These are phyloP conservation scores for Phenganax subtilis DNA, from an alignment of 92 coral and sea anemone species.

Conservation along the genomic window DNA sequence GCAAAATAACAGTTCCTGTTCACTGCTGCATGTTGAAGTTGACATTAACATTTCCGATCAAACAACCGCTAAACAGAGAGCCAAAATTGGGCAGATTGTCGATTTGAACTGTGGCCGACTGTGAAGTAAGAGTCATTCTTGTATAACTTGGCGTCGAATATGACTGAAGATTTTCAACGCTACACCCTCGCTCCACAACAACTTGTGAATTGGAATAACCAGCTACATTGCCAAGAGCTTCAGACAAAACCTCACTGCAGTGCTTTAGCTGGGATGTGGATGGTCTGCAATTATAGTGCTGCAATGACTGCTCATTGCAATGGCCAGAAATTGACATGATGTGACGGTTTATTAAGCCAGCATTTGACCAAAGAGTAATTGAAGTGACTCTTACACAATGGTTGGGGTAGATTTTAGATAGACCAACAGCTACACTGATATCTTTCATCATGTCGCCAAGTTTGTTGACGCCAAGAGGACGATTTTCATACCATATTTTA, in stretches of 20 bases:
- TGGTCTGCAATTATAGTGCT: conserved; percentile 7
- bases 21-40: conserved; percentile 12
- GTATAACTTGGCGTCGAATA: neutral
- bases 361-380: conserved; percentile 50
- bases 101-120: neutral
- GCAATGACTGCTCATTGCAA: conserved; percentile 32
- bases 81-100: neutral
- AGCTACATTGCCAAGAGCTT: conserved; percentile 11
- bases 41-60: conserved; percentile 14
- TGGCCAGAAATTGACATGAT: conserved; percentile 55
- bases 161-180: neutral
- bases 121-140: neutral
- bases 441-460: conserved; percentile 51
- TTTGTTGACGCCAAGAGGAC: conserved; percentile 42
- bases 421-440: conserved; percentile 40
- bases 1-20: neutral
- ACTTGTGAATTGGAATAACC: neutral
- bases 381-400: conserved; percentile 50
- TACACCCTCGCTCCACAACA: neutral
- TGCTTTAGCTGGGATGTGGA: neutral
- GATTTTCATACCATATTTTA: conserved; percentile 45
- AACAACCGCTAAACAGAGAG: conserved; percentile 9
- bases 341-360: conserved; percentile 46
- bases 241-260: neutral
- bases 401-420: conserved; percentile 44